A percentile compares a stretch with the other conserved stretches of the same genome.
These are phyloP conservation scores for Clistopyga incitator DNA, from an alignment of 2,888 invertebrate genomes.

Conservation along the genomic window DNA sequence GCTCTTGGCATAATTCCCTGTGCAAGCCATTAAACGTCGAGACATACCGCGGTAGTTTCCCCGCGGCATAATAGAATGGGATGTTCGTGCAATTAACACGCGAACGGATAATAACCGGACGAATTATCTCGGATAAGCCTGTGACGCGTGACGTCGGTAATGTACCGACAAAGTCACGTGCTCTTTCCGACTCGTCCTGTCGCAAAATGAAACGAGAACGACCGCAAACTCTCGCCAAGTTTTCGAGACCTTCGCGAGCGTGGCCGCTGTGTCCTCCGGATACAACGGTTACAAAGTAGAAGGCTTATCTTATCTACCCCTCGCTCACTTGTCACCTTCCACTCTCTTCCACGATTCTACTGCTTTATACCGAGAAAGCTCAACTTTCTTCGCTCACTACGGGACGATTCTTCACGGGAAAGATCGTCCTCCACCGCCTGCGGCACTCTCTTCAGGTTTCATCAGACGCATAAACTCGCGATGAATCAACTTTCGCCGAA, in stretches of 20 bases:
- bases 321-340: constrained; percentile 64
- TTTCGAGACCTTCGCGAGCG: constrained; percentile 12
- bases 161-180: constrained; percentile 19
- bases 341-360: constrained; percentile 51
- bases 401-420: constrained; percentile 45
- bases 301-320: constrained; percentile 74
- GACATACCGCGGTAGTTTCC: constrained; percentile 40
- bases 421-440: constrained; percentile 20
- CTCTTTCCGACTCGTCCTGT: constrained; percentile 23
- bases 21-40: constrained; percentile 43
- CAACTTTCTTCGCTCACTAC: constrained; percentile 20
- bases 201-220: constrained; percentile 58
- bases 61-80: constrained; percentile 62
- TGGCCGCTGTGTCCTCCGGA: constrained; percentile 32
- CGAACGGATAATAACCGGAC: constrained; percentile 52
- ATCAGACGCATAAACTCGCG: constrained; percentile 22
- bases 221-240: constrained; percentile 48
- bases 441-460: constrained; percentile 42
- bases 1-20: constrained; percentile 35
- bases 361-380: constrained; percentile 40
- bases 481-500: not conserved
- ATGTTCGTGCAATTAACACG: constrained; percentile 63
- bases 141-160: constrained; percentile 50
- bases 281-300: constrained; percentile 70
- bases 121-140: constrained; percentile 55